Base-by-base conservation (phyloP, 2,888 invertebrate genomes). In the Drosophila picticornis region DNA sequence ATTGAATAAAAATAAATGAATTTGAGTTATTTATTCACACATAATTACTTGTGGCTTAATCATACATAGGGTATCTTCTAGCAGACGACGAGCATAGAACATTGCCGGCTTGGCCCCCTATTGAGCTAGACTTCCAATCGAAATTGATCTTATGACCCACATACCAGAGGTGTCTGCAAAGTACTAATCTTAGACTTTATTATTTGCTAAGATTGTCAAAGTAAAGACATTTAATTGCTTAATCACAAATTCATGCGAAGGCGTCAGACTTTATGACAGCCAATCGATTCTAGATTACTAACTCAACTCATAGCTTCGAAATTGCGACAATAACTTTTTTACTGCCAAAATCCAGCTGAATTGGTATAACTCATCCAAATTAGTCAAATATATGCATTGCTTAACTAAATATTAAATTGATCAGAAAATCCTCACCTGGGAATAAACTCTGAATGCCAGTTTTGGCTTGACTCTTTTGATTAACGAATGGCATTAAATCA, bases 61-160 rank as follows among this genome's bases (percentile, higher is more conserved):
- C 10, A 50, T 3, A 27, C 40, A 22, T 5, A 56, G 70, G 57
- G 57, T 67, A 69, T 56, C 7, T 32, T 36, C 16, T 2, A 19
- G 34, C 9, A 13, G 5, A n/a, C 32, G 31, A 63, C n/a, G 27
- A 38, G 38, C 13, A 25, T 31, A 19, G 13, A 36, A 11, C n/a
- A 46, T 46, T n/a, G 10, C 10, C n/a, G 4, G 7, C 22, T 46
- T 27, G 51, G 27, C 29, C n/a, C 13, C 31, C 59, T 13, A 40
- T 53, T 34, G 38, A 40, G 51, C 53, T 22, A 58, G 50, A 43
- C 63, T 69, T 51, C 46, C 50, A 80, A 72, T 80, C 52, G 56
- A 63, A 56, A 40, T 27, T 58, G 60, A 80, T 69, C 66, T 64
- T 50, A 32, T 90, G 88, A 85, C 90, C 90, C 83, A 84, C 77